A percentile compares a stretch with the other conserved stretches of the same genome.
Evolutionary conservation across 1,140 invertebrate genomes (phyloP).

Genomic region (Drosophila funebris): DNA sequence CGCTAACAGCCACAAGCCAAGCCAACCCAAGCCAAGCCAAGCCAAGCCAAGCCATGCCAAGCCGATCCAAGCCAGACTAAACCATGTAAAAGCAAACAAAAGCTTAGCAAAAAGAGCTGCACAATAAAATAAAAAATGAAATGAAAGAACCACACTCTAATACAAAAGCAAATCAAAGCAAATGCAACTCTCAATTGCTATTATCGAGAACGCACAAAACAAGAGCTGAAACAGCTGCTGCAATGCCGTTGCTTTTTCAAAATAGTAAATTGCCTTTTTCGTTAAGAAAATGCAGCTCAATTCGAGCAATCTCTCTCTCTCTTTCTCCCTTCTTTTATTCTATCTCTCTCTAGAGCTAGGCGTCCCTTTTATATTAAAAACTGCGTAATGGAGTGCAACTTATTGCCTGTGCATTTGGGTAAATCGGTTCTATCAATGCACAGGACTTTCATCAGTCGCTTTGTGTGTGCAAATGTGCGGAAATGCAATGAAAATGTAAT

Average conservation of each 20-base stretch:
- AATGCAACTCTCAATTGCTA: constrained; percentile 77
- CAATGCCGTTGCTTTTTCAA: constrained; percentile 33
- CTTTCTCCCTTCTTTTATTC: not conserved
- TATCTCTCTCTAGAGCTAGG: not conserved
- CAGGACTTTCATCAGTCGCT: constrained; percentile 11
- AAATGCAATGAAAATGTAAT: constrained; percentile 63
- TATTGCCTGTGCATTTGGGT: constrained; percentile 57
- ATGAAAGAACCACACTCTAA: constrained; percentile 5
- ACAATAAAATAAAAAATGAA: constrained; percentile 24
- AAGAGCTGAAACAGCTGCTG: constrained; percentile 8
- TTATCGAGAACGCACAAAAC: constrained; percentile 58
- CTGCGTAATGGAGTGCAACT: constrained; percentile 71
- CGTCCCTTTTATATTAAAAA: constrained; percentile 62
- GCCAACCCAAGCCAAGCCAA: constrained; percentile 44
- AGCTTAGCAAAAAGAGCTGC: constrained; percentile 59
- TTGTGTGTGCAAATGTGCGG: constrained; percentile 46
- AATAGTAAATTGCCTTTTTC: constrained; percentile 56
- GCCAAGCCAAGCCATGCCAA: constrained; percentile 41
- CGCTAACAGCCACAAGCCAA: constrained; percentile 41
- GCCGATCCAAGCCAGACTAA: constrained; percentile 37
- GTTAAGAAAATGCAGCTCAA: constrained; percentile 28
- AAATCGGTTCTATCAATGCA: not conserved
- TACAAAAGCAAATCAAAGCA: constrained; percentile 70
- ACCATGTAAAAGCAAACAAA: constrained; percentile 65
- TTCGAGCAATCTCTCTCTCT: not conserved